Conservation (phyloP, 2,113 vertebrate genomes). For the Phasianus colchicus region DNA sequence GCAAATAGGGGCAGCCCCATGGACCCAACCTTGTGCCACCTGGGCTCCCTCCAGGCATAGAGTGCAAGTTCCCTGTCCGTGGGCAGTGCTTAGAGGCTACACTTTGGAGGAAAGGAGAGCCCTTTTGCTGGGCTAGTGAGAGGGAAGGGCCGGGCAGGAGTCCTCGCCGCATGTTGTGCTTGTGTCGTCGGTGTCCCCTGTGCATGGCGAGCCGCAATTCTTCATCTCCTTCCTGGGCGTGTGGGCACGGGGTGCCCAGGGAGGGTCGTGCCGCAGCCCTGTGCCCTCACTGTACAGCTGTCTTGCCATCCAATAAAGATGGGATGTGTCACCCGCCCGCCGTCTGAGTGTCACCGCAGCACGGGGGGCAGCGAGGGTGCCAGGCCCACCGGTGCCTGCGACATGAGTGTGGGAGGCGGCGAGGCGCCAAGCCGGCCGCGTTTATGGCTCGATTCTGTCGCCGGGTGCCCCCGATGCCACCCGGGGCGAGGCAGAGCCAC, state of each 20-base stretch:
- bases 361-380: rapidly evolving
- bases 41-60: rapidly evolving
- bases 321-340: neutral
- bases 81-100: no score
- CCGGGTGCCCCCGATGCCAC: neutral
- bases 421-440: neutral
- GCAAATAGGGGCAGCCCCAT: neutral
- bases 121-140: neutral
- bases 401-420: neutral
- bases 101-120: neutral
- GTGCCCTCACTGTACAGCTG: constrained; percentile 33
- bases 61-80: neutral
- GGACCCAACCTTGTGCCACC: neutral
- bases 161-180: constrained; percentile 46
- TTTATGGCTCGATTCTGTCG: neutral
- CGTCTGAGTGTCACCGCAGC: neutral
- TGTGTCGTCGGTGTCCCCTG: constrained; percentile 37
- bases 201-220: constrained; percentile 52
- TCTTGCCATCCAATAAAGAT: constrained; percentile 65
- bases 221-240: neutral
- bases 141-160: neutral
- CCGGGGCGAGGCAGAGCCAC: neutral
- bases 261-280: neutral
- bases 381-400: rapidly evolving
- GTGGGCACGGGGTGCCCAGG: neutral